Base-by-base conservation (phyloP, 2,888 invertebrate species). In the Callyntrura guangdongensis region DNA sequence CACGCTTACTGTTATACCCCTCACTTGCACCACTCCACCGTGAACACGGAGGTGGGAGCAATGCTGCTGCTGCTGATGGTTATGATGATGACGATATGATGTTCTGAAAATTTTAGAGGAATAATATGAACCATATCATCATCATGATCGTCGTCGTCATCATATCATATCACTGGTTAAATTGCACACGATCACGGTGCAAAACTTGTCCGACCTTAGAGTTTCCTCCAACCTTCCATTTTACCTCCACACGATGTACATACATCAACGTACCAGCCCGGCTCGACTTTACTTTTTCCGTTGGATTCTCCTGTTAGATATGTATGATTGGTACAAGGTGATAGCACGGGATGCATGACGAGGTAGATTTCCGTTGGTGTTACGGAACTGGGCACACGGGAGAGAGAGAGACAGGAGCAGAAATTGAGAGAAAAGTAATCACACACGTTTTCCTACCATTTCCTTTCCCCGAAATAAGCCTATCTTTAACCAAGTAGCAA, bases 41-140 rank as follows among this genome's bases (percentile, higher is more conserved):
- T n/a, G n/a, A n/a, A n/a, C n/a, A n/a, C n/a, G n/a, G n/a, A n/a
- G n/a, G n/a, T n/a, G n/a, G n/a, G n/a, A n/a, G n/a, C n/a, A n/a
- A n/a, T 56, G 56, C 3, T 11, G 8, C 12, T 56, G 9, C 2
- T 25, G 6, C 20, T n/a, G 5, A 12, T 77, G 25, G n/a, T 22
- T 74, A 53, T 56, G 56, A 79, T 17, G 72, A 72, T 47, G 72
- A 20, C 56, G 79, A 79, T 56, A 25, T 79, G 79, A 79, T 69
- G 86, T 53, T 64, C 84, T 87, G 77, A 67, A 85, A 81, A 82
- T 82, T 87, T 79, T 79, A 14, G 61, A 45, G 64, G 61, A 67
- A 61, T 64, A 87, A 87, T 87, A 88, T 72, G 82, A 81, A 82
- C 82, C 88, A 69, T 82, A 88, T 88, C 82, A n/a, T n/a, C n/a